These are phyloP conservation scores for Drosophila ustulata DNA, from an alignment of 2,888 invertebrate genomes.

Conservation along the genomic window DNA sequence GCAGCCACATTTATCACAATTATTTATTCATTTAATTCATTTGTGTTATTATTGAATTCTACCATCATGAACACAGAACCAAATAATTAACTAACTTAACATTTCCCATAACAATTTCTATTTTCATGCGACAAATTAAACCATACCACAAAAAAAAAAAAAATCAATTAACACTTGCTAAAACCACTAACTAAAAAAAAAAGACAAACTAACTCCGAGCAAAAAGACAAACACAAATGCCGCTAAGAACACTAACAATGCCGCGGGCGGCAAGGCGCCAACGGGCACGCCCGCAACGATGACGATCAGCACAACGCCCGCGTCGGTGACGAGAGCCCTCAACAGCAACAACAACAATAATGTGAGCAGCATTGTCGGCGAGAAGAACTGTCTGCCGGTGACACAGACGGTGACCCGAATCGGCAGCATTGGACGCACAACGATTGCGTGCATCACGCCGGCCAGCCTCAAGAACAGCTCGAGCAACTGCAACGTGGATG, in stretches of 20 bases:
- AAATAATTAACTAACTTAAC: conserved; percentile 59
- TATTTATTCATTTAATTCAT: conserved; percentile 27
- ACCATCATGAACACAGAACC: background rate
- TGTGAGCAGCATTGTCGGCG: conserved; percentile 10
- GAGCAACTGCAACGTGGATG: conserved; percentile 73
- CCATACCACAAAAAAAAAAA: conserved; percentile 33
- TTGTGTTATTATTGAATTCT: conserved; percentile 3
- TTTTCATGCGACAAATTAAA: conserved; percentile 62
- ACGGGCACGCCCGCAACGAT: conserved; percentile 35
- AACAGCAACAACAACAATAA: conserved; percentile 31
- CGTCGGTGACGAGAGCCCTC: conserved; percentile 37
- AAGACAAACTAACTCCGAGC: conserved; percentile 73
- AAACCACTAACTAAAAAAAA: conserved; percentile 53
- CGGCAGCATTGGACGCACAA: conserved; percentile 83
- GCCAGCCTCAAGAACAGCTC: conserved; percentile 65
- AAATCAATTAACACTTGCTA: conserved; percentile 38
- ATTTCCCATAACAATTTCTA: conserved; percentile 60
- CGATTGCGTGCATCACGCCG: conserved; percentile 81
- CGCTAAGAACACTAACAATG: conserved; percentile 70
- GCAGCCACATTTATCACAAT: conserved; percentile 20
- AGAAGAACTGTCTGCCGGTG: conserved; percentile 41
- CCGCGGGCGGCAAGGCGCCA: conserved; percentile 44
- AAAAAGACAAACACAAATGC: conserved; percentile 62
- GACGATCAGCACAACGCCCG: conserved; percentile 38
- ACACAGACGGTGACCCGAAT: conserved; percentile 78